Evolutionary conservation across 1,140 invertebrate genomes (phyloP).

Genomic region (Protaetia brevitarsis): DNA sequence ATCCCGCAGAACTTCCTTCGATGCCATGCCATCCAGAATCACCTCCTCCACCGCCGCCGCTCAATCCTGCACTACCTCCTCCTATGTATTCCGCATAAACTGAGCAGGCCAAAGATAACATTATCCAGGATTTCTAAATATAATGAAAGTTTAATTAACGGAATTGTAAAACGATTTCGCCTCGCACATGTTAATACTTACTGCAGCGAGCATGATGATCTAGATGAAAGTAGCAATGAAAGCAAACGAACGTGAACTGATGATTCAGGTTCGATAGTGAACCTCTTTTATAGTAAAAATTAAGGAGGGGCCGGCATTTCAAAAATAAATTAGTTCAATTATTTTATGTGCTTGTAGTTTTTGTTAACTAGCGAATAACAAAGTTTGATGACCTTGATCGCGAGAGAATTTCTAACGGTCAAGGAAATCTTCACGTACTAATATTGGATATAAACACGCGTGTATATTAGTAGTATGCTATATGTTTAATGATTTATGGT

Average conservation of each 20-base stretch:
- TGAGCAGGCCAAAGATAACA: conserved; percentile 24
- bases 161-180: background rate
- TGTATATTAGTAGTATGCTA: too few relatives aligned
- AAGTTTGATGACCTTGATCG: conserved; percentile 7
- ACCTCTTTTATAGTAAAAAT: conserved; percentile 17
- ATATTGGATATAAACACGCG: too few relatives aligned
- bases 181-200: background rate
- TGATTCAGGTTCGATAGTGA: background rate
- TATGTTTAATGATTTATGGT: too few relatives aligned
- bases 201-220: conserved; percentile 15
- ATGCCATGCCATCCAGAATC: background rate
- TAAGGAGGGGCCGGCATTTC: conserved; percentile 10
- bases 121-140: conserved; percentile 15
- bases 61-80: conserved; percentile 34
- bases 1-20: conserved; percentile 25
- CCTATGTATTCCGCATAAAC: conserved; percentile 37
- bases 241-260: conserved; percentile 3
- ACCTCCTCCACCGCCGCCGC: conserved; percentile 34
- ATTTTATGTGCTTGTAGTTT: conserved; percentile 9
- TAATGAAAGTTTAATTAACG: background rate
- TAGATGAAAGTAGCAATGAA: background rate
- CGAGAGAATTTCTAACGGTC: background rate
- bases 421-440: background rate
- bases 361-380: background rate
- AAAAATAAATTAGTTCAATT: conserved; percentile 16